Percentiles rank a stretch among this genome's conserved stretches.
These are phyloP conservation scores for Holotrichia oblita DNA, from an alignment of 1,140 invertebrate genomes.

Conservation along the genomic window DNA sequence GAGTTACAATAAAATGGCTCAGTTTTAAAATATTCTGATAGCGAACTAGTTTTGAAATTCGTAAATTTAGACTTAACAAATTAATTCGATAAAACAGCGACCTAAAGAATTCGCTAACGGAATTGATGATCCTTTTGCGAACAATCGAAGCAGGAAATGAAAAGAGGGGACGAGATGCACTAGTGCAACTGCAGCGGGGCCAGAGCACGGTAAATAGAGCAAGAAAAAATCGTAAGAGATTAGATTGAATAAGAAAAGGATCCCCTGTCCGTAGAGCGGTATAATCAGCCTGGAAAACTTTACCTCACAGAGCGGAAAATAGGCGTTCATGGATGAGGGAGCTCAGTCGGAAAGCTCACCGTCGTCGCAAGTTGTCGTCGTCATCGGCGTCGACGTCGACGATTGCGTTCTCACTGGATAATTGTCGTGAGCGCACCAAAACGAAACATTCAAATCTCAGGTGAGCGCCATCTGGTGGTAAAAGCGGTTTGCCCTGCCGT, in stretches of 20 bases:
- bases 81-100: slow-evolving; percentile 7
- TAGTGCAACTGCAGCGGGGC: not conserved
- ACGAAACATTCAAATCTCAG: slow-evolving; percentile 38
- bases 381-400: not conserved
- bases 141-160: slow-evolving; percentile 31
- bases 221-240: slow-evolving; percentile 37
- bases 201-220: not conserved
- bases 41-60: too few relatives aligned
- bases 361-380: not conserved
- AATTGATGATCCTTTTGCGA: slow-evolving; percentile 17
- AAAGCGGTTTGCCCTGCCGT: not conserved
- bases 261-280: slow-evolving; percentile 1
- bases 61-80: not conserved
- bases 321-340: slow-evolving; percentile 29
- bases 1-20: too few relatives aligned
- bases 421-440: slow-evolving; percentile 21
- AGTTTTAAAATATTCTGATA: too few relatives aligned
- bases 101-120: not conserved
- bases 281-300: slow-evolving; percentile 37
- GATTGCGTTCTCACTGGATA: not conserved
- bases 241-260: slow-evolving; percentile 41
- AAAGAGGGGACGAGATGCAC: not conserved
- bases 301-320: slow-evolving; percentile 32
- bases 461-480: not conserved
- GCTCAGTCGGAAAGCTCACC: slow-evolving; percentile 21